Percentiles rank a stretch among this genome's conserved stretches.
Evolutionary conservation across 2,113 vertebrate species (phyloP).

Genomic region (Antechinus stuartii): DNA sequence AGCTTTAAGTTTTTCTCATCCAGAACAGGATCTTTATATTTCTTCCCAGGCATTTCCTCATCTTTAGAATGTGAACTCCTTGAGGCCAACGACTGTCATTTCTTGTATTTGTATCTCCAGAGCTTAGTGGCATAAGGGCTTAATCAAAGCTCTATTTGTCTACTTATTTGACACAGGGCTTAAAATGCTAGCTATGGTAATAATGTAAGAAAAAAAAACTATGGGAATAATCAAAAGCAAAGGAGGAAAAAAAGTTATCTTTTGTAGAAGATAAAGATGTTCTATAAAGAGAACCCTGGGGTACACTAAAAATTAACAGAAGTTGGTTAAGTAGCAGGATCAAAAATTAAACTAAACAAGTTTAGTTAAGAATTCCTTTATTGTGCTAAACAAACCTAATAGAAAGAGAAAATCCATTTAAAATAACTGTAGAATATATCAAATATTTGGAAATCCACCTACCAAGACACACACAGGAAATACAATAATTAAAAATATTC

Average conservation of each 20-base stretch:
- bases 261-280: too few relatives aligned
- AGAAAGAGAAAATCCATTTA: not conserved
- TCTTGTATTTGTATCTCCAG: not conserved
- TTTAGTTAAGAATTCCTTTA: not conserved
- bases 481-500: not conserved
- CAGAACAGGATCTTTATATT: not conserved
- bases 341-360: not conserved
- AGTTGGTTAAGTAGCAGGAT: not conserved
- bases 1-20: not conserved
- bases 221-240: not conserved
- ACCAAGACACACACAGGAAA: not conserved
- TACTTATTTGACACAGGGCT: not conserved
- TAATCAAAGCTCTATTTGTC: not conserved
- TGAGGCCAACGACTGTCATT: not conserved
- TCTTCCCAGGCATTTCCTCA: not conserved
- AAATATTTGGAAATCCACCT: not conserved
- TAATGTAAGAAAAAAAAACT: not conserved
- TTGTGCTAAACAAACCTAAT: not conserved
- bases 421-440: not conserved
- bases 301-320: not conserved
- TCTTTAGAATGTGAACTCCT: not conserved
- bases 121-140: not conserved
- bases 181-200: not conserved
- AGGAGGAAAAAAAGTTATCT: too few relatives aligned
- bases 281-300: too few relatives aligned